Percentiles rank a stretch among this genome's conserved stretches.
Evolutionary conservation across 2,113 vertebrate genomes (phyloP).

Genomic region (Pangasianodon hypophthalmus): DNA sequence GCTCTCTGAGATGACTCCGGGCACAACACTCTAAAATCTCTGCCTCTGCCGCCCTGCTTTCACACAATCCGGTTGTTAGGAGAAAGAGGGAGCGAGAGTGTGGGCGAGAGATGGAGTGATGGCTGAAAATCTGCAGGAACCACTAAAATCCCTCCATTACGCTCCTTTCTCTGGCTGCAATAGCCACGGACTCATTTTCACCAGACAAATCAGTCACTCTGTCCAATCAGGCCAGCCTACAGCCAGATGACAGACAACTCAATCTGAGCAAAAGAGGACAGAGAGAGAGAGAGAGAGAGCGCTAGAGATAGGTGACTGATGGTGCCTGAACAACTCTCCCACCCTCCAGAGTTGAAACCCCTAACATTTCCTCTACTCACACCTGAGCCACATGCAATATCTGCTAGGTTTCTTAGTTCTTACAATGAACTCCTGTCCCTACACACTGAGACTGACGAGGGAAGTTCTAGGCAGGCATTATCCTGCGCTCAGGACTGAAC

Average conservation of each 20-base stretch:
- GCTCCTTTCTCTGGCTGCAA: slow-evolving; percentile 7
- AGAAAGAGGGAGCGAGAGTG: background rate
- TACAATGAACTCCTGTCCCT: slow-evolving; percentile 11
- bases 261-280: slow-evolving; percentile 13
- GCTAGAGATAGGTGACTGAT: slow-evolving; percentile 1
- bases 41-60: slow-evolving; percentile 1
- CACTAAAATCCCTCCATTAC: slow-evolving; percentile 29
- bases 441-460: background rate
- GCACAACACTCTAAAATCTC: slow-evolving; percentile 4
- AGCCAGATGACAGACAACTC: slow-evolving; percentile 35
- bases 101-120: background rate
- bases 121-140: slow-evolving; percentile 33
- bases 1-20: background rate
- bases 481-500: background rate
- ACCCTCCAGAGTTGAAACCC: slow-evolving; percentile 23
- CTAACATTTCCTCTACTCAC: slow-evolving; percentile 27
- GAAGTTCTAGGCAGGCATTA: background rate
- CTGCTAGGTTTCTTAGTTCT: slow-evolving; percentile 8
- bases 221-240: slow-evolving; percentile 32
- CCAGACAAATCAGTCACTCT: slow-evolving; percentile 41
- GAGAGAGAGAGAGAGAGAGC: slow-evolving; percentile 3
- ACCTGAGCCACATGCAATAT: slow-evolving; percentile 33
- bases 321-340: slow-evolving; percentile 16
- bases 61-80: slow-evolving; percentile 2
- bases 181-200: slow-evolving; percentile 29